Evolutionary conservation across 2,888 invertebrate genomes (phyloP).

Genomic region (Hyles lineata): DNA sequence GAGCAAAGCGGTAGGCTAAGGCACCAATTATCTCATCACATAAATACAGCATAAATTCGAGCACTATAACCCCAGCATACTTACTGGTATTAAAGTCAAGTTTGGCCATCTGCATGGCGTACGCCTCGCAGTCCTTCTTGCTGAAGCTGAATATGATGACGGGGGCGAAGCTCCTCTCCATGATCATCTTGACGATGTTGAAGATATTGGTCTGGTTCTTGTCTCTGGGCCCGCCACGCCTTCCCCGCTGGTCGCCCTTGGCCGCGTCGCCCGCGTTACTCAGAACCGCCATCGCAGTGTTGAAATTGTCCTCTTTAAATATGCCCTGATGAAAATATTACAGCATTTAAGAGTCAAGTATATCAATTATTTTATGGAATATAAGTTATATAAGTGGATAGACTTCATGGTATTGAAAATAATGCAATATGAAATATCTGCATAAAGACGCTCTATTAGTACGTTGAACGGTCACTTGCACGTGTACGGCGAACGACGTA

Average conservation of each 20-base stretch:
- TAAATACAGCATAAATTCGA: not conserved
- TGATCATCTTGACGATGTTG: slow-evolving; percentile 99
- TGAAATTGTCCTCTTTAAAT: slow-evolving; percentile 99
- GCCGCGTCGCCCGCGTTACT: slow-evolving; percentile 92
- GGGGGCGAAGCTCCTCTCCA: slow-evolving; percentile 98
- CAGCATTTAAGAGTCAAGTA: not conserved
- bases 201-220: slow-evolving; percentile 93
- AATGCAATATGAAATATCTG: too few relatives aligned
- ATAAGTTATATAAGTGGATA: too few relatives aligned
- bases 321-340: slow-evolving; percentile 86
- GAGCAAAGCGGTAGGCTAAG: too few relatives aligned
- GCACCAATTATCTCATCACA: too few relatives aligned
- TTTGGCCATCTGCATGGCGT: slow-evolving; percentile 98
- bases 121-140: slow-evolving; percentile 98
- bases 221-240: slow-evolving; percentile 88
- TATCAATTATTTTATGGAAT: not conserved
- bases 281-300: slow-evolving; percentile 97
- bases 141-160: slow-evolving; percentile 99
- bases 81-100: slow-evolving; percentile 96
- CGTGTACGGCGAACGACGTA: too few relatives aligned
- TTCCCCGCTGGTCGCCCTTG: slow-evolving; percentile 91
- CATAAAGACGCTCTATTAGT: too few relatives aligned
- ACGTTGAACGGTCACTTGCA: too few relatives aligned
- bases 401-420: too few relatives aligned
- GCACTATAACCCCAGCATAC: slow-evolving; percentile 36